Conservation (phyloP, 2,888 invertebrate genomes). For the Hipparchia semele region DNA sequence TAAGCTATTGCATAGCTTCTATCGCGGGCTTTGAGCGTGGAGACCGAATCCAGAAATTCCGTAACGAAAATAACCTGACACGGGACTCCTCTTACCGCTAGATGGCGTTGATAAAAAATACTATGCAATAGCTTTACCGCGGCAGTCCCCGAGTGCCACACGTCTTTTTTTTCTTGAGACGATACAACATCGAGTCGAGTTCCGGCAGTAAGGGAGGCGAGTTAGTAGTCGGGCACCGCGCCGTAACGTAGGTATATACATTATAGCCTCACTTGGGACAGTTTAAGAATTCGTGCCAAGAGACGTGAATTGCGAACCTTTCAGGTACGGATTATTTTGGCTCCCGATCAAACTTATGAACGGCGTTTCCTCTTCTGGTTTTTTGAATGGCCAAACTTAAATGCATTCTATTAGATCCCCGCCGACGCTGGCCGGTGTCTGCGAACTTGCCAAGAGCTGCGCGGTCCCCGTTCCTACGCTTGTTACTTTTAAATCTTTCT, state of each 20-base stretch:
- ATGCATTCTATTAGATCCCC: constrained; percentile 46
- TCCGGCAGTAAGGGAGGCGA: constrained; percentile 2
- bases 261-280: constrained; percentile 42
- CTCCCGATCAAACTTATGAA: constrained; percentile 52
- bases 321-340: constrained; percentile 53
- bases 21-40: too few species aligned
- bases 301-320: constrained; percentile 48
- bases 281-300: constrained; percentile 48
- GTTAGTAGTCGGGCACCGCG: constrained; percentile 26
- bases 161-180: too few species aligned
- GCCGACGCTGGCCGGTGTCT: constrained; percentile 40
- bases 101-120: too few species aligned
- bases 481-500: constrained; percentile 36
- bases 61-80: too few species aligned
- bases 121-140: too few species aligned
- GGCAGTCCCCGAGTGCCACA: too few species aligned
- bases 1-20: too few species aligned
- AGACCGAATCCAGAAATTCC: too few species aligned
- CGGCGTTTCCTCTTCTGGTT: constrained; percentile 48
- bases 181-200: not conserved
- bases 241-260: constrained; percentile 39
- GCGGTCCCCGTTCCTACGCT: constrained; percentile 37
- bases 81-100: too few species aligned
- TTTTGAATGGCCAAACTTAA: constrained; percentile 48
- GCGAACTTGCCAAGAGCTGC: constrained; percentile 46